Percentiles rank a stretch among this genome's conserved stretches.
Evolutionary conservation across 2,888 invertebrate species (phyloP).

Genomic region (Antitype chi): DNA sequence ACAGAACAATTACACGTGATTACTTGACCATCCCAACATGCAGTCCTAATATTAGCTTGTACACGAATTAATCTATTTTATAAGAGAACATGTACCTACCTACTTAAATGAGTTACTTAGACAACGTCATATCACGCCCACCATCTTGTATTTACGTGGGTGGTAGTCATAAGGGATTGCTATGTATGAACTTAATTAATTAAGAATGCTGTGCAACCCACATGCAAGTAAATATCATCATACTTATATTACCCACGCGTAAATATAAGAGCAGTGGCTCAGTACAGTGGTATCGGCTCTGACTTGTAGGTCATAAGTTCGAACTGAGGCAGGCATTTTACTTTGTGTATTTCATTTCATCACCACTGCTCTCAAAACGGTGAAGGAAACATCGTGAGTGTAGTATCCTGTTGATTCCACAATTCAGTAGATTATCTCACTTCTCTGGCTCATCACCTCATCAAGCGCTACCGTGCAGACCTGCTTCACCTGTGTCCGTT

Average conservation of each 20-base stretch:
- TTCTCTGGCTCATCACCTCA: too few species aligned
- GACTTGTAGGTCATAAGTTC: too few species aligned
- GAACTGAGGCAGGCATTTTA: too few species aligned
- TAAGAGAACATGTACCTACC: not conserved
- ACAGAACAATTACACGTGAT: not conserved
- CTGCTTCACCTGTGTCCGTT: too few species aligned
- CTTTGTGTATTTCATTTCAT: too few species aligned
- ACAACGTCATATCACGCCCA: constrained; percentile 13
- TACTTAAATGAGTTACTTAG: not conserved
- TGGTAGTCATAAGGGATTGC: not conserved
- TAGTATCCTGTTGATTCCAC: too few species aligned
- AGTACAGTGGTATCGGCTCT: too few species aligned
- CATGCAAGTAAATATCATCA: not conserved
- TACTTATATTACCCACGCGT: not conserved
- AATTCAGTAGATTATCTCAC: too few species aligned
- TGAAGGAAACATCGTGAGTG: too few species aligned
- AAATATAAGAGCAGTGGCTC: not conserved
- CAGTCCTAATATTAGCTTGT: not conserved
- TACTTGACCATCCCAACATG: not conserved
- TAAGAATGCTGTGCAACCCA: not conserved
- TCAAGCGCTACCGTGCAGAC: too few species aligned
- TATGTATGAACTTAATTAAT: not conserved
- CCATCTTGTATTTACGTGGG: not conserved
- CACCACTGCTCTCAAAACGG: too few species aligned
- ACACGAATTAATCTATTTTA: constrained; percentile 19